Evolutionary conservation across 2,888 invertebrate species (phyloP).

Genomic region (Zhuqinia jingwanae): DNA sequence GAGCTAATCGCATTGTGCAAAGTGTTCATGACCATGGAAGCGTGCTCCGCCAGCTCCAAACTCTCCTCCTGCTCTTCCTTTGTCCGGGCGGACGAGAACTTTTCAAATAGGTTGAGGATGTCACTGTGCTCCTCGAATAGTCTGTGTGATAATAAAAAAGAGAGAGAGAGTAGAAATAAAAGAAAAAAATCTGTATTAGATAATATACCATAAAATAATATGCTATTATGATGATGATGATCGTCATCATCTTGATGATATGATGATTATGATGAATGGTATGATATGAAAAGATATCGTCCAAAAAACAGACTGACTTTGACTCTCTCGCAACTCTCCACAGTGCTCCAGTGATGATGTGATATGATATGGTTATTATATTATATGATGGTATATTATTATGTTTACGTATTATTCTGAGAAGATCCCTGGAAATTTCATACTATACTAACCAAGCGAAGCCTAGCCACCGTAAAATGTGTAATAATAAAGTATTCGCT

Average conservation of each 20-base stretch:
- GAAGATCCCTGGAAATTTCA: too few species aligned
- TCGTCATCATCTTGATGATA: conserved; percentile 16
- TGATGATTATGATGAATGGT: conserved; percentile 19
- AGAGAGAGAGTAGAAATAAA: conserved; percentile 78
- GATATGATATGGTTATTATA: not conserved
- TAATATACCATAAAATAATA: conserved; percentile 26
- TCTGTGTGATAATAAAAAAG: conserved; percentile 82
- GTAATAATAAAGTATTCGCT: too few species aligned
- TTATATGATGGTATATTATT: too few species aligned
- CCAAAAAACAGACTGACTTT: conserved; percentile 19
- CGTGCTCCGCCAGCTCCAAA: conserved; percentile 92
- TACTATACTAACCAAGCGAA: too few species aligned
- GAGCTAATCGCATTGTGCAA: conserved; percentile 94
- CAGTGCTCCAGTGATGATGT: not conserved
- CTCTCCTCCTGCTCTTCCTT: conserved; percentile 91
- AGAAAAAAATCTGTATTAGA: conserved; percentile 23
- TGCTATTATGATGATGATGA: not conserved
- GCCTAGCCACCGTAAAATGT: too few species aligned
- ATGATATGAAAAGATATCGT: not conserved
- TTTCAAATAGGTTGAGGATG: conserved; percentile 89
- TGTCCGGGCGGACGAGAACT: conserved; percentile 89
- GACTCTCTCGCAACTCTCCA: not conserved
- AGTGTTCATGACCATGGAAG: conserved; percentile 93
- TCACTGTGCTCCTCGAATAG: conserved; percentile 93
- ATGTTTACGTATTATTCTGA: too few species aligned